These are phyloP conservation scores for Phrynocephalus guinanensis DNA, from an alignment of 2,797 vertebrate genomes.

Conservation along the genomic window DNA sequence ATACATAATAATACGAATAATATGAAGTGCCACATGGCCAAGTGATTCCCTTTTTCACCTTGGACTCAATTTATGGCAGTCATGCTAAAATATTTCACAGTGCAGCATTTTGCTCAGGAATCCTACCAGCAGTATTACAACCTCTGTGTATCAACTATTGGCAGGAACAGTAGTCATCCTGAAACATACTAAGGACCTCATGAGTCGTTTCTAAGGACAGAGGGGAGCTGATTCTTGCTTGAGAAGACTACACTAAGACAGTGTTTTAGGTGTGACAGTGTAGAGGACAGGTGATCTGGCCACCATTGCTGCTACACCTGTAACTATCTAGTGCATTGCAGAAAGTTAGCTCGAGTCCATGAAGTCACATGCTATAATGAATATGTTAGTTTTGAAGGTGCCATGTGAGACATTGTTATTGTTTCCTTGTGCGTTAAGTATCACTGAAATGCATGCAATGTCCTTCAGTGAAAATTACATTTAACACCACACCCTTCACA, in stretches of 20 bases:
- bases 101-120: not conserved
- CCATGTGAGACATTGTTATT: not conserved
- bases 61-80: not conserved
- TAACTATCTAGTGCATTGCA: not conserved
- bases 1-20: not conserved
- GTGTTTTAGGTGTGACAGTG: not conserved
- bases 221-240: not conserved
- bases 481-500: not conserved
- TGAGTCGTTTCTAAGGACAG: not conserved
- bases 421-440: not conserved
- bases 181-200: not conserved
- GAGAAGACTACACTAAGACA: not conserved
- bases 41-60: not conserved
- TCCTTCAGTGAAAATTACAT: not conserved
- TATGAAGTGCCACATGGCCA: not conserved
- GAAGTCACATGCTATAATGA: not conserved
- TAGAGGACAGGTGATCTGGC: not conserved
- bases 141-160: not conserved
- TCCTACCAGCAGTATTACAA: not conserved
- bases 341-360: not conserved
- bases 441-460: not conserved
- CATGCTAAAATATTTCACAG: not conserved
- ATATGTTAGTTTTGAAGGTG: not conserved
- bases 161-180: not conserved
- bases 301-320: not conserved